A percentile compares a stretch with the other conserved stretches of the same genome.
Evolutionary conservation across 2,797 vertebrate genomes (phyloP).

Genomic region (Chromis chromis): DNA sequence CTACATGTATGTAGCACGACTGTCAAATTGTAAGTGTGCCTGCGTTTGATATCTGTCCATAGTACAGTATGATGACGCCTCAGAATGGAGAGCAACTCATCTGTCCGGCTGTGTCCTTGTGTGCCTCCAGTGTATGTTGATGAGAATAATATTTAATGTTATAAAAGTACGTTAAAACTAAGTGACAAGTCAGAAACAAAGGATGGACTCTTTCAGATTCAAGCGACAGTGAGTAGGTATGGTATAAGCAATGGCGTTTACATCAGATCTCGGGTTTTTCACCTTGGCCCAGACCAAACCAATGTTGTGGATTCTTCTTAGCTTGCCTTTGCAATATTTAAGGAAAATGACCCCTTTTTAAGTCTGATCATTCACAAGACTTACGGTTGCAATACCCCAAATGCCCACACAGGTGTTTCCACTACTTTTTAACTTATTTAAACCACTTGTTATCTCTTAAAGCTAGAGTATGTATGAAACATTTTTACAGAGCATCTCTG

Average conservation of each 20-base stretch:
- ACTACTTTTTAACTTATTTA: not conserved
- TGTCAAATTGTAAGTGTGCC: slow-evolving; percentile 79
- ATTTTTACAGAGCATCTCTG: too few relatives aligned
- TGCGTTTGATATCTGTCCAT: slow-evolving; percentile 75
- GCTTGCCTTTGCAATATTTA: not conserved
- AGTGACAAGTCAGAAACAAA: too few relatives aligned
- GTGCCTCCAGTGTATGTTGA: slow-evolving; percentile 51
- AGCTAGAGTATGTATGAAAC: too few relatives aligned
- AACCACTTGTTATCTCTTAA: not conserved
- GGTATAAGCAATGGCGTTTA: not conserved
- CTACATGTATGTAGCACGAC: slow-evolving; percentile 84
- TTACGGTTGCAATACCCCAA: too few relatives aligned
- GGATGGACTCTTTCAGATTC: not conserved
- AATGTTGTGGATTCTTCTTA: not conserved
- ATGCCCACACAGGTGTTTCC: not conserved
- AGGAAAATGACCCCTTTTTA: slow-evolving; percentile 1
- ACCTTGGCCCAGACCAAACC: not conserved
- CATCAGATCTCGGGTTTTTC: not conserved
- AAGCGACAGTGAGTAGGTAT: not conserved
- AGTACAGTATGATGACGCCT: slow-evolving; percentile 36
- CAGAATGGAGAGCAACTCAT: slow-evolving; percentile 40
- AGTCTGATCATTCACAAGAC: not conserved
- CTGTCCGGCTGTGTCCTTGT: slow-evolving; percentile 71
- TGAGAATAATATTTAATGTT: not conserved
- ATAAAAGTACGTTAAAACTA: too few relatives aligned